Percentiles rank a stretch among this genome's conserved stretches.
phyloP scores from a whole-genome alignment of 2,113 vertebrate genomes.

The Equus quagga region DNA sequence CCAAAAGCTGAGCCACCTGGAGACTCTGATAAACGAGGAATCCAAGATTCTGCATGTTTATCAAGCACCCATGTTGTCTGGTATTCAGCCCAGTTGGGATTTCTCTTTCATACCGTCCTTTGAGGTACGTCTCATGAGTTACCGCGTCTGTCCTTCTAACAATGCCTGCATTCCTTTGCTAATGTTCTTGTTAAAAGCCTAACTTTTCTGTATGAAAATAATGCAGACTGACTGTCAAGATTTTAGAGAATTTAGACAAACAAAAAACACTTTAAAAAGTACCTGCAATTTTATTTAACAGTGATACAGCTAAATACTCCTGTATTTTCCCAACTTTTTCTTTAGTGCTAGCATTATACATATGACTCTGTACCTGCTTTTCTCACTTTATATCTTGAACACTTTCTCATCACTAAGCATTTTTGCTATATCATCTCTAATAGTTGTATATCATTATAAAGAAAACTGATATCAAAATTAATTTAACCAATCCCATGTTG shows the following conservation, averaged over 20 bases:
- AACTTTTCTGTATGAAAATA: background rate
- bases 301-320: background rate
- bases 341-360: background rate
- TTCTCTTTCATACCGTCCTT: background rate
- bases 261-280: background rate
- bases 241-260: background rate
- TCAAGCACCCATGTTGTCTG: background rate
- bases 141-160: background rate
- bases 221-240: background rate
- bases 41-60: background rate
- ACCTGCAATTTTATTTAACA: background rate
- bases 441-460: background rate
- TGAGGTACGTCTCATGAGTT: background rate
- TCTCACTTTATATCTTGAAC: background rate
- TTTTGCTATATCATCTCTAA: background rate
- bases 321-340: background rate
- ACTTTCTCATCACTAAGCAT: background rate
- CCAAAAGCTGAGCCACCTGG: background rate
- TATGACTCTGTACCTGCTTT: background rate
- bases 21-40: background rate
- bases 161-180: background rate
- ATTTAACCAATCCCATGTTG: background rate
- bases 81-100: background rate
- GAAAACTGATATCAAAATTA: background rate
- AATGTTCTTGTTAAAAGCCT: background rate